phyloP scores from a whole-genome alignment of 2,888 invertebrate genomes.

The Plagiodera versicolora region DNA sequence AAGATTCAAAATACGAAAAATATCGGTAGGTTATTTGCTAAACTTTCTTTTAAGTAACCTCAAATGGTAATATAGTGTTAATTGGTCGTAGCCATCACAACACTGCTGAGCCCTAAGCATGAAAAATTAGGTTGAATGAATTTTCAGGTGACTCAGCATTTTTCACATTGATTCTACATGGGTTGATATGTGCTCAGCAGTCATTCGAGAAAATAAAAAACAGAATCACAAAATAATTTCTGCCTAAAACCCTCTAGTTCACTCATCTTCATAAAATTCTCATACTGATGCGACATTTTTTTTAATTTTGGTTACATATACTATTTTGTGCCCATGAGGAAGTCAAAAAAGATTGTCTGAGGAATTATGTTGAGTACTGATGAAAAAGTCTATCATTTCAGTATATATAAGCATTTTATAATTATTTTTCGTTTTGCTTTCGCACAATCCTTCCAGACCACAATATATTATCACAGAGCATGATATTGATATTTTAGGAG shows the following conservation, averaged over 20 bases:
- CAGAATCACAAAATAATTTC: not conserved
- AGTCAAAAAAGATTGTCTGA: constrained; percentile 24
- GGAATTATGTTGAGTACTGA: constrained; percentile 22
- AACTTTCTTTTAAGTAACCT: constrained; percentile 29
- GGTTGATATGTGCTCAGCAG: not conserved
- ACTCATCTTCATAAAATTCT: not conserved
- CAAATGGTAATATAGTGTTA: constrained; percentile 30
- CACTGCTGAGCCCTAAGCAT: constrained; percentile 13
- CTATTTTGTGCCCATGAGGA: constrained; percentile 21
- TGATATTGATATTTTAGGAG: constrained; percentile 34
- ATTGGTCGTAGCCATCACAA: constrained; percentile 33
- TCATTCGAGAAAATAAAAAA: not conserved
- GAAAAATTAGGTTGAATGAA: constrained; percentile 7
- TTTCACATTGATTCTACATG: not conserved
- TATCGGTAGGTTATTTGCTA: constrained; percentile 30
- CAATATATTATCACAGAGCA: constrained; percentile 35
- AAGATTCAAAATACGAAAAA: constrained; percentile 20
- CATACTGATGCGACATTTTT: constrained; percentile 12
- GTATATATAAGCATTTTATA: constrained; percentile 32
- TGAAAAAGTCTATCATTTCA: constrained; percentile 28
- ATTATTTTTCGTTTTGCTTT: constrained; percentile 33
- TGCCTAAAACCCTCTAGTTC: not conserved
- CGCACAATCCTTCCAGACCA: constrained; percentile 34
- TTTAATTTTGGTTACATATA: constrained; percentile 15
- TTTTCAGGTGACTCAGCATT: not conserved